A percentile compares a stretch with the other conserved stretches of the same genome.
phyloP scores from a whole-genome alignment of 2,797 vertebrate species.

The Microchirus variegatus region DNA sequence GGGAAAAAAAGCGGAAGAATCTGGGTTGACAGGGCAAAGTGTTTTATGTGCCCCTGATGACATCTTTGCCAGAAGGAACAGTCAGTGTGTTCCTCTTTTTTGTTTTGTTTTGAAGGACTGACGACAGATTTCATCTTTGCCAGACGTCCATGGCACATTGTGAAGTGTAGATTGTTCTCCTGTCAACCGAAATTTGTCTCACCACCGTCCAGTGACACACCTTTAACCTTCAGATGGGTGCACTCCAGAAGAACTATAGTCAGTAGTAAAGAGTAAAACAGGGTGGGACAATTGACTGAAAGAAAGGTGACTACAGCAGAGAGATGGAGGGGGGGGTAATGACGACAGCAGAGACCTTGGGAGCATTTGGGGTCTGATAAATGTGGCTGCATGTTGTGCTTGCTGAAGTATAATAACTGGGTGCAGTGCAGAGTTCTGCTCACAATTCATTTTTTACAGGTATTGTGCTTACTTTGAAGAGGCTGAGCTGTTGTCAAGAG shows the following conservation, averaged over 20 bases:
- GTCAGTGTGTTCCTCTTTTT: slow-evolving; percentile 11
- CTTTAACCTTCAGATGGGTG: slow-evolving; percentile 7
- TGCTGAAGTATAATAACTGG: slow-evolving; percentile 11
- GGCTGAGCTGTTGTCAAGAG: neutral
- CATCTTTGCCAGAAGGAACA: slow-evolving; percentile 18
- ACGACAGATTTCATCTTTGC: slow-evolving; percentile 20
- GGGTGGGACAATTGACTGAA: neutral
- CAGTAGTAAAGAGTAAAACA: slow-evolving; percentile 2
- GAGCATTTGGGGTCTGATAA: slow-evolving; percentile 34
- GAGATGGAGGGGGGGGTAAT: slow-evolving; percentile 5
- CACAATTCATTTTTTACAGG: neutral
- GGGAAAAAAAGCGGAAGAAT: slow-evolving; percentile 9
- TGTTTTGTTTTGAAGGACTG: slow-evolving; percentile 8
- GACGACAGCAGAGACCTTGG: slow-evolving; percentile 21
- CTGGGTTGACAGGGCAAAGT: slow-evolving; percentile 16
- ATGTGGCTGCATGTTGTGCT: slow-evolving; percentile 22
- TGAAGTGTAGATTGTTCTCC: neutral
- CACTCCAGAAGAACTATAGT: neutral
- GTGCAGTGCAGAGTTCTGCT: slow-evolving; percentile 5
- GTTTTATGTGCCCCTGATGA: slow-evolving; percentile 2
- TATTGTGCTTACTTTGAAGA: neutral
- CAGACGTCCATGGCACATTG: slow-evolving; percentile 8
- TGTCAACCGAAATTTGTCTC: slow-evolving; percentile 11
- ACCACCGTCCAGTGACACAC: neutral
- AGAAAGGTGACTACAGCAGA: slow-evolving; percentile 8